phyloP scores from a whole-genome alignment of 2,113 vertebrate genomes.

The Scytalopus superciliaris region DNA sequence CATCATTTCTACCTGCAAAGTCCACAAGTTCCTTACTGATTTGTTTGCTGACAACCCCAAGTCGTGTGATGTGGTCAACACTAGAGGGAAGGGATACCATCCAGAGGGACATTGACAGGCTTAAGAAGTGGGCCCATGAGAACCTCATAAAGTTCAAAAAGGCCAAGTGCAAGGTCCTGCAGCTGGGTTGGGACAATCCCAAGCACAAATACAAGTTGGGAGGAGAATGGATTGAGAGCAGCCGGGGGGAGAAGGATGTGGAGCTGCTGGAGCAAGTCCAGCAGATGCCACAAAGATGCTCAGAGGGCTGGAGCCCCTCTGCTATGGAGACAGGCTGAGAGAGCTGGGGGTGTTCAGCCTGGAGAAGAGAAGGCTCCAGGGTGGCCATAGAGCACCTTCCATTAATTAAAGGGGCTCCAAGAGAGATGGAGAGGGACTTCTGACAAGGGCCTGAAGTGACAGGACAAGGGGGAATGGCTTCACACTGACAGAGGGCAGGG shows the following conservation, averaged over 20 bases:
- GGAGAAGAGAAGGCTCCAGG: background rate
- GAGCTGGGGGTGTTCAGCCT: background rate
- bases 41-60: background rate
- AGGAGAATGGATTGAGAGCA: background rate
- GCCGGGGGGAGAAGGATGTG: background rate
- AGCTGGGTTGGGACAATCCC: background rate
- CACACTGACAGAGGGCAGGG: too few species aligned
- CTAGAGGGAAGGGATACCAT: background rate
- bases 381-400: background rate
- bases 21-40: background rate
- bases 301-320: background rate
- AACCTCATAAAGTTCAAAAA: background rate
- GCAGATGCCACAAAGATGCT: background rate
- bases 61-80: background rate
- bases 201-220: background rate
- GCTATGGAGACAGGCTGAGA: background rate
- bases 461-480: too few species aligned
- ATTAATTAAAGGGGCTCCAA: background rate
- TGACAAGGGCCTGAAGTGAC: too few species aligned
- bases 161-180: background rate
- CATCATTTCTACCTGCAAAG: background rate
- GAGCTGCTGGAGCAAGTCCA: background rate
- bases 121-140: background rate
- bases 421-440: too few species aligned
- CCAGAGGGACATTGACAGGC: background rate